Conservation (phyloP, 2,888 invertebrate species). For the Mesopsocus fuscifrons region DNA sequence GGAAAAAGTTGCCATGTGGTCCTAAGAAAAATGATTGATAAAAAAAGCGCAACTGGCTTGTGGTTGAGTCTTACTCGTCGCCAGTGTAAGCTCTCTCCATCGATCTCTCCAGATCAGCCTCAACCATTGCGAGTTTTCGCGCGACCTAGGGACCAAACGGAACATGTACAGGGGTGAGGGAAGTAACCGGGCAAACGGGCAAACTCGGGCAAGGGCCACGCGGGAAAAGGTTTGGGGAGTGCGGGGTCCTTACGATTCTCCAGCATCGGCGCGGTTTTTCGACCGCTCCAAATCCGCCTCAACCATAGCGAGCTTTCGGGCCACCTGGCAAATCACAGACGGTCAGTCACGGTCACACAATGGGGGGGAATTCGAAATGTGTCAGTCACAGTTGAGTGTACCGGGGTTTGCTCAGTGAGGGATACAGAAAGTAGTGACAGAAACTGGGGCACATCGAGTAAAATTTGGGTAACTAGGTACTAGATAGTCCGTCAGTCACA, state of each 20-base stretch:
- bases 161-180: neutral
- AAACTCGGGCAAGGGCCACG: neutral
- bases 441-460: no score
- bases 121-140: conserved; percentile 99
- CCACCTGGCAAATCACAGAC: conserved; percentile 56
- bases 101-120: conserved; percentile 95
- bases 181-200: conserved; percentile 8
- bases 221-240: conserved; percentile 7
- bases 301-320: conserved; percentile 99
- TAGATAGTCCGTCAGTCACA: no score
- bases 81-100: conserved; percentile 94
- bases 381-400: no score
- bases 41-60: no score
- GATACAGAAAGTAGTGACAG: no score
- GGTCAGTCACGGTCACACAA: no score
- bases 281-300: conserved; percentile 99
- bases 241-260: conserved; percentile 76
- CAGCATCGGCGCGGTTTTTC: conserved; percentile 95
- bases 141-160: conserved; percentile 57
- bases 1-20: no score
- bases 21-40: no score
- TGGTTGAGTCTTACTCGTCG: conserved; percentile 81
- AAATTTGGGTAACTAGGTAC: no score
- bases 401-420: no score
- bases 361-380: no score